These are phyloP conservation scores for Celastrina argiolus DNA, from an alignment of 2,888 invertebrate species.

Conservation along the genomic window DNA sequence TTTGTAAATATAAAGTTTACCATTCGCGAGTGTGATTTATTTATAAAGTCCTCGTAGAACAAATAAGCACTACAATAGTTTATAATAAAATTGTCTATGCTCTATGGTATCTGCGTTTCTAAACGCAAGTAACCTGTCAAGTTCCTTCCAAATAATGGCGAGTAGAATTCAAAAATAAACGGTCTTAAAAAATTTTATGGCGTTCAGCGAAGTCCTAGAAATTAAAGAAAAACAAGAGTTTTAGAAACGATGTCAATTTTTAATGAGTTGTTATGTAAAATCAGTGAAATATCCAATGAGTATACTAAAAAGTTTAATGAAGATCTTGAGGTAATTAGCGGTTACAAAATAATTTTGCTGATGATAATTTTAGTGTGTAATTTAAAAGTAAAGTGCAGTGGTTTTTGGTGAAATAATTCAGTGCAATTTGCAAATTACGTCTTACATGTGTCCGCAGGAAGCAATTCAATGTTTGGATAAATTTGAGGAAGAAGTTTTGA, in stretches of 20 bases:
- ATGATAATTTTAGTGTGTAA: neutral
- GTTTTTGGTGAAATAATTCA: constrained; percentile 24
- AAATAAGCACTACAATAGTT: too few relatives aligned
- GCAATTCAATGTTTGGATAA: constrained; percentile 52
- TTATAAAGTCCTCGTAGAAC: too few relatives aligned
- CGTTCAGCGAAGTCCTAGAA: constrained; percentile 54
- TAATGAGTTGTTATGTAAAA: constrained; percentile 58
- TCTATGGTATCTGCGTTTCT: neutral
- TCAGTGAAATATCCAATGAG: constrained; percentile 52
- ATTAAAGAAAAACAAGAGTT: constrained; percentile 49
- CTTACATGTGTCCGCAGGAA: constrained; percentile 47
- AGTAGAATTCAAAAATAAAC: constrained; percentile 64
- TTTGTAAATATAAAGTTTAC: too few relatives aligned
- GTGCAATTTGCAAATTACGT: constrained; percentile 9
- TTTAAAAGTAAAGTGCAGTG: neutral
- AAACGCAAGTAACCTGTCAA: neutral
- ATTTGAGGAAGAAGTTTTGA: constrained; percentile 56
- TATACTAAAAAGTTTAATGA: constrained; percentile 50
- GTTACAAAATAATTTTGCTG: constrained; percentile 1
- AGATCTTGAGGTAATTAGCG: constrained; percentile 56
- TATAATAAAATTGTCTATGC: too few relatives aligned
- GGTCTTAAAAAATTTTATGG: constrained; percentile 56
- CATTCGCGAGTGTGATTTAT: too few relatives aligned
- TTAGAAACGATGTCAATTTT: constrained; percentile 62
- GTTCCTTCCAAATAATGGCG: constrained; percentile 39